Conservation (phyloP, 2,113 vertebrate species). For the Progne subis region DNA sequence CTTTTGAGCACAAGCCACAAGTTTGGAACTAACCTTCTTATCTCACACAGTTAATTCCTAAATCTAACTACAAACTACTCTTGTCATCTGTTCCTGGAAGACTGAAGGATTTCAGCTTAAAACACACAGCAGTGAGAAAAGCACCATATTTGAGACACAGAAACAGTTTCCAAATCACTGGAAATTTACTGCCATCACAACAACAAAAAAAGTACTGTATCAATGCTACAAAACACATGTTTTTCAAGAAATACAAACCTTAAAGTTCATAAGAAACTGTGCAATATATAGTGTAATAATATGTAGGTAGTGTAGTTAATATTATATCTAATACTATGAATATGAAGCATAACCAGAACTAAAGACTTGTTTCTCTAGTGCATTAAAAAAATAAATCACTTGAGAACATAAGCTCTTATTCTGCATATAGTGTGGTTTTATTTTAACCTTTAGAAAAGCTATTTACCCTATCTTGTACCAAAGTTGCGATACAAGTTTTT, state of each 20-base stretch:
- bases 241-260: neutral
- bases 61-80: neutral
- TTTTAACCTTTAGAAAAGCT: neutral
- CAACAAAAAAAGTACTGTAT: neutral
- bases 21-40: neutral
- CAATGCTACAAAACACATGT: neutral
- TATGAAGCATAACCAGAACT: neutral
- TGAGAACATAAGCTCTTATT: neutral
- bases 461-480: neutral
- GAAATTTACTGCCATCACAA: neutral
- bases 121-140: neutral
- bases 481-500: neutral
- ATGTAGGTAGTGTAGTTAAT: neutral
- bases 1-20: neutral
- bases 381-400: accelerated
- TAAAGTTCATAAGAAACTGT: neutral
- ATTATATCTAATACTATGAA: neutral
- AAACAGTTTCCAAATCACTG: neutral
- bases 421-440: neutral
- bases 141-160: neutral
- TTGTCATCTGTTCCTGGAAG: neutral
- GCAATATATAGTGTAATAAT: neutral
- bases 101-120: neutral
- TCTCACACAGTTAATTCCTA: neutral
- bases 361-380: neutral